Percentiles rank a stretch among this genome's conserved stretches.
Evolutionary conservation across 2,797 vertebrate genomes (phyloP).

Genomic region (Rhinoraja longicauda): DNA sequence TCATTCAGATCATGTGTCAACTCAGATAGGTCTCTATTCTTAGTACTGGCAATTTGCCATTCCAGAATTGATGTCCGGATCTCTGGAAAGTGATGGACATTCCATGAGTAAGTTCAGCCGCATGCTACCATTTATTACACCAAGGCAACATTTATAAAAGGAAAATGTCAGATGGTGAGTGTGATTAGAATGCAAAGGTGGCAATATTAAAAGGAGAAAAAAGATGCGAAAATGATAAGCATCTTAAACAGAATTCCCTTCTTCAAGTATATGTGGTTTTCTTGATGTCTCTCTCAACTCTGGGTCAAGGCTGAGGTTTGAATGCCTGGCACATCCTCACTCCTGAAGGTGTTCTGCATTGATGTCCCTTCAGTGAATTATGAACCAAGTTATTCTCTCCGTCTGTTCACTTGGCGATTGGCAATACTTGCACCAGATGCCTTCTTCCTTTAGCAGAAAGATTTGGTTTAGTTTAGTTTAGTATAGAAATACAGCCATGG

Average conservation of each 20-base stretch:
- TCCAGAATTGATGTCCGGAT: not conserved
- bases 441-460: not conserved
- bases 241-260: not conserved
- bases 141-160: not conserved
- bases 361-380: not conserved
- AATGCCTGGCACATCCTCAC: not conserved
- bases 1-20: conserved; percentile 5
- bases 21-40: not conserved
- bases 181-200: not conserved
- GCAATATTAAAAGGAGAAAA: not conserved
- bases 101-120: not conserved
- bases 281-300: not conserved
- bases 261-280: not conserved
- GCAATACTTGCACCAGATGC: not conserved
- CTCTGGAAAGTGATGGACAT: not conserved
- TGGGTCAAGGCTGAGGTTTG: not conserved
- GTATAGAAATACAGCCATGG: too few species aligned
- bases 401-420: not conserved
- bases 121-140: not conserved
- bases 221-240: not conserved
- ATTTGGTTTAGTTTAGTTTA: too few species aligned
- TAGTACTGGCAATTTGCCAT: not conserved
- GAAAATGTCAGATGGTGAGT: not conserved
- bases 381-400: not conserved
- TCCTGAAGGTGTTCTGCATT: not conserved